Evolutionary conservation across 2,888 invertebrate species (phyloP), one percentile per base, ranked within the genome.

Genomic region (Lepidocyrtoides sp.): DNA sequence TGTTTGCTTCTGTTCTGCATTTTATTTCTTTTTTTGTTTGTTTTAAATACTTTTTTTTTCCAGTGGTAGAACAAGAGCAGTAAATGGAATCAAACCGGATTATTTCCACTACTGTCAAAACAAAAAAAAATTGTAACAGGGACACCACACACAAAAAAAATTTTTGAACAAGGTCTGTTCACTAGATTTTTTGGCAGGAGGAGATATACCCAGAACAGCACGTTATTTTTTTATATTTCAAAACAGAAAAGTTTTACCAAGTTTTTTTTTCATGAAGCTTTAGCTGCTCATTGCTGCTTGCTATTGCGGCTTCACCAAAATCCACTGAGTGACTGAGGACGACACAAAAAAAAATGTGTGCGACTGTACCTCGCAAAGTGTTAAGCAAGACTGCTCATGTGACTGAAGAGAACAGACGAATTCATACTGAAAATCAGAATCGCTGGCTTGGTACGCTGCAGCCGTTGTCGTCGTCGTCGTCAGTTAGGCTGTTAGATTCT

Each of bases 361-460:
- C 36, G 69, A 69, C 69, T 36, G 32, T 23, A 69, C 36, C 69
- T 36, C 36, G 63, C 57, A 48, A 69, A 32, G 79, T 23, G 79
- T 69, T 8, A 51, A 81, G 63, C 81, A 77, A 63, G 81, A 88
- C 88, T 88, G 77, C 77, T 87, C 79, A 69, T 88, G 88, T 66
- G 88, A 79, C 79, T 88, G 14, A 23, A 60, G 48, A 0, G 26
- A 75, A 14, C 75, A 54, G 54, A 51, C 23, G n/a, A 63, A 83
- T 41, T 72, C 72, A 63, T 41, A 72, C 69, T 10, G 1, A 1
- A 2, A 60, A 54, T 54, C 63, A 60, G 10, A 60, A 60, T 23
- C 23, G 26, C 4, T 17, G 17, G n/a, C 54, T n/a, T n/a, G n/a
- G n/a, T n/a, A n/a, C n/a, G n/a, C n/a, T n/a, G n/a, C n/a, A 14